Conservation (phyloP, 1,140 invertebrate genomes). For the Drosophila kikkawai region DNA sequence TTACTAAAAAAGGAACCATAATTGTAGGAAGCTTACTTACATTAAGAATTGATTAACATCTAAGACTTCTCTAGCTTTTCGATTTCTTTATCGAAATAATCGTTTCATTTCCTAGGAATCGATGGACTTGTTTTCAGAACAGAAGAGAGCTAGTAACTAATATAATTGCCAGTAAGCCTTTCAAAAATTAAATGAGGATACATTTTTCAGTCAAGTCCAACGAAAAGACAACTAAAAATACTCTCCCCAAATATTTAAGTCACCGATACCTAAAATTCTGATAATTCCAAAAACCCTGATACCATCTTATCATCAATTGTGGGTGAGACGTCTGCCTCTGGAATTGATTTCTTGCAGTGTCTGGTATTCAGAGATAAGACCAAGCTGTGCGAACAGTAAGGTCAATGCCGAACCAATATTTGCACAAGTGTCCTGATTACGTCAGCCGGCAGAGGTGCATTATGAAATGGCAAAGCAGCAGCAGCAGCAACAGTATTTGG, state of each 20-base stretch:
- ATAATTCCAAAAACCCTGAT: not conserved
- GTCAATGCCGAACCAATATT: constrained; percentile 68
- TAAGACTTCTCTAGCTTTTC: not conserved
- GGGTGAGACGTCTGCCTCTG: not conserved
- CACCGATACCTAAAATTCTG: not conserved
- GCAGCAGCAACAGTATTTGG: constrained; percentile 2
- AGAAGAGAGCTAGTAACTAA: not conserved
- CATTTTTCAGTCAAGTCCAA: too few relatives aligned
- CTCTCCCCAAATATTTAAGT: not conserved
- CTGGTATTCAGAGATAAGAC: constrained; percentile 8
- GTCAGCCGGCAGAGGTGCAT: constrained; percentile 57
- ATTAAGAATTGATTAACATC: not conserved
- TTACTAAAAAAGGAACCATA: not conserved
- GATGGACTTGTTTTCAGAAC: not conserved
- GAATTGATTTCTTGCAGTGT: constrained; percentile 26
- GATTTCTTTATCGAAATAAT: not conserved
- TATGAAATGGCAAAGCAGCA: constrained; percentile 30
- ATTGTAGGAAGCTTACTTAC: too few relatives aligned
- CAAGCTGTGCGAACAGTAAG: constrained; percentile 14
- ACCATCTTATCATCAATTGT: constrained; percentile 8
- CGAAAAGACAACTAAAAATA: not conserved
- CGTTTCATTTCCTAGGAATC: not conserved
- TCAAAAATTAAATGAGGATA: not conserved
- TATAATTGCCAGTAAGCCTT: not conserved
- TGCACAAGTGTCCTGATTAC: constrained; percentile 63